Base-by-base conservation (phyloP, 2,888 invertebrate species). In the Pyrgus malvae region DNA sequence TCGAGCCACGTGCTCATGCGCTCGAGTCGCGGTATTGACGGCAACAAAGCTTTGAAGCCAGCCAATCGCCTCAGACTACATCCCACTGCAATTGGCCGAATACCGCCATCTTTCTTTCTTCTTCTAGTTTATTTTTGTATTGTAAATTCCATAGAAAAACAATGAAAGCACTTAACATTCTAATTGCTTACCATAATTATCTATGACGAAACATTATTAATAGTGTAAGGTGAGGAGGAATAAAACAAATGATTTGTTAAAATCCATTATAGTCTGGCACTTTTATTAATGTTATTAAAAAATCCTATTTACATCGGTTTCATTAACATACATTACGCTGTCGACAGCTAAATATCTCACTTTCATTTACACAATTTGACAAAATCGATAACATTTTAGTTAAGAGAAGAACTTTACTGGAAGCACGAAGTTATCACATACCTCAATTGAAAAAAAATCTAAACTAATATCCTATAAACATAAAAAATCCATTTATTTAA, bases 261-360 rank as follows among this genome's bases (percentile, higher is more conserved):
- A 57, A 60, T 61, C 61, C 60, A 78, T 76, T 76, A 55, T 74
- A 72, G 66, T 84, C 79, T 85, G 87, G 84, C 86, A 86, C 83
- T 86, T 86, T 88, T 84, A 72, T 87, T 65, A 62, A 67, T 62
- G 70, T 70, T 72, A 78, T 64, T 62, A 63, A 51, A 78, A 78
- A 71, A 78, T 72, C n/a, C n/a, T 83, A 86, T 84, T 75, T 83
- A 85, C 82, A 86, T 58, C 70, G 65, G 62, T 61, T 63, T 66
- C 58, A 59, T 60, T 48, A 51, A 35, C 60, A 62, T 55, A 69
- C 67, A 72, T 68, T 69, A 14, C 63, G 70, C 66, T 70, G 66
- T 69, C 65, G 60, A 71, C 66, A 70, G 66, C 66, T 68, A 69
- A 62, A 61, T 69, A 70, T 78, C 72, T 75, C 76, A 77, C 74